A percentile compares a stretch with the other conserved stretches of the same genome.
phyloP scores from a whole-genome alignment of 2,888 invertebrate species.

The Torymus aiolomorphi region DNA sequence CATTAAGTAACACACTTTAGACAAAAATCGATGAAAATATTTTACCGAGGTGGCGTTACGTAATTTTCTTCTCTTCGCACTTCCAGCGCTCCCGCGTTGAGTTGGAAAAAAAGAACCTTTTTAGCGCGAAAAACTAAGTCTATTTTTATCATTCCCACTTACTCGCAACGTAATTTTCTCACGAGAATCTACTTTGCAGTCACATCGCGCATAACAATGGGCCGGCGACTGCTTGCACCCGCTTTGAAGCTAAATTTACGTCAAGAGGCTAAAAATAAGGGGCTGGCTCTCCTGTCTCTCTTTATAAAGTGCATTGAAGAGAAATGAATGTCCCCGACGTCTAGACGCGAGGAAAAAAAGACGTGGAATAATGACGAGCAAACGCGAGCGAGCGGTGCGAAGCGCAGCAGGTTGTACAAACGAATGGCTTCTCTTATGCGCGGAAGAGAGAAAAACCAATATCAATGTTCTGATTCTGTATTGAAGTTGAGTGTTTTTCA shows the following conservation, averaged over 20 bases:
- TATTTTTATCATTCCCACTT: too few relatives aligned
- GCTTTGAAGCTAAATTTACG: conserved; percentile 28
- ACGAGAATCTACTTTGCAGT: background rate
- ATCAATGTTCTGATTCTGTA: too few relatives aligned
- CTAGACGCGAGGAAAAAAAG: conserved; percentile 35
- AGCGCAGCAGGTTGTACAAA: conserved; percentile 16
- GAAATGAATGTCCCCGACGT: conserved; percentile 34
- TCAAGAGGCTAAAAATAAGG: conserved; percentile 24
- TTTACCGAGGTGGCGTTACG: too few relatives aligned
- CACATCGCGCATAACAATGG: conserved; percentile 4
- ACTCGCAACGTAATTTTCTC: background rate
- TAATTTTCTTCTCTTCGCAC: too few relatives aligned
- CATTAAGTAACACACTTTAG: too few relatives aligned
- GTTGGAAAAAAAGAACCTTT: too few relatives aligned
- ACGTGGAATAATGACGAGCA: conserved; percentile 11
- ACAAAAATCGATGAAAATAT: too few relatives aligned
- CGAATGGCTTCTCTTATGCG: background rate
- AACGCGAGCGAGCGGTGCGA: conserved; percentile 1
- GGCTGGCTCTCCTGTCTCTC: too few relatives aligned
- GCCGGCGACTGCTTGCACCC: background rate
- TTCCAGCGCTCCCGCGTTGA: too few relatives aligned
- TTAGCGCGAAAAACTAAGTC: too few relatives aligned
- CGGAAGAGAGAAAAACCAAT: conserved; percentile 8
- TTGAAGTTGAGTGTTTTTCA: too few relatives aligned
- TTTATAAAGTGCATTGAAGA: conserved; percentile 27